Evolutionary conservation across 1,140 invertebrate genomes (phyloP), one percentile per base, ranked within the genome.

Genomic region (Cotesia chilonis): DNA sequence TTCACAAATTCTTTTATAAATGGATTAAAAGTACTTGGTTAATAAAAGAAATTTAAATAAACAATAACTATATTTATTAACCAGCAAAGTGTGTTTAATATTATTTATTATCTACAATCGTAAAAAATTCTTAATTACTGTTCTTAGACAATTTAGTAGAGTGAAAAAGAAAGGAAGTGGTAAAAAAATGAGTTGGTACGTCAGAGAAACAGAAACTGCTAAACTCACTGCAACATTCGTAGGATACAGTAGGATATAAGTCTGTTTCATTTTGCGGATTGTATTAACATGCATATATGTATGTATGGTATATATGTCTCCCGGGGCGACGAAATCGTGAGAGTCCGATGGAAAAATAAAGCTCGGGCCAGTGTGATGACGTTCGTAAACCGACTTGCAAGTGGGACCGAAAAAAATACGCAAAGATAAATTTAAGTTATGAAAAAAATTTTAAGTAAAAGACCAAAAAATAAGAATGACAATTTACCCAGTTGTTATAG

Each of bases 271-370:
- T 28, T 28, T 28, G 28, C 28, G 28, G 28, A 28, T 28, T 28
- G 28, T 28, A 28, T 68, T 20, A 17, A 37, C n/a, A 65, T 47
- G 2, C 6, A 47, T 47, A 6, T 41, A 41, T 41, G 4, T 41
- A 28, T 28, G 20, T 28, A 28, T 66, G 28, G 41, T 28, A 28
- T 17, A 55, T 36, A 12, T 55, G 37, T 47, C 66, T 59, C 54
- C 54, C 41, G 38, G n/a, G 41, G 51, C 57, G 65, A 71, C 74
- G 63, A 68, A 73, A 75, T 75, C 74, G 74, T 75, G 74, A 73
- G 74, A 75, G 35, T 72, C 67, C 52, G 10, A 67, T 54, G 74
- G 71, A 75, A 73, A 75, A 75, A 75, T 70, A 73, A 73, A 73
- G 63, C 63, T 61, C 66, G 28, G 14, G 20, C 60, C 54, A 52